Evolutionary conservation across 2,888 invertebrate genomes (phyloP), one percentile per base, ranked within the genome.

Genomic region (Mythimna pallens): DNA sequence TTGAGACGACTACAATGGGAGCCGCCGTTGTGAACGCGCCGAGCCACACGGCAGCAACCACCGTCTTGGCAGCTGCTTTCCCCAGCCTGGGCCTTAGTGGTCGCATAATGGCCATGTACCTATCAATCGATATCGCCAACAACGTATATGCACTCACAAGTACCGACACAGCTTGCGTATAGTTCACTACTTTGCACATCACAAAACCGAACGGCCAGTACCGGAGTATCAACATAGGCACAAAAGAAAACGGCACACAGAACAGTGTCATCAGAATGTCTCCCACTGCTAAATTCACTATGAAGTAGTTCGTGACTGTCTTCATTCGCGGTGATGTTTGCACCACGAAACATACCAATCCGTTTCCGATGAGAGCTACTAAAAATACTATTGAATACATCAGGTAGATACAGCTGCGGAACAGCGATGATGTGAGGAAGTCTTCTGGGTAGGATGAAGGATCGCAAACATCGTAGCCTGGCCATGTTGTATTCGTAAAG

Each of bases 291-390:
- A 99, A 95, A 92, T 98, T 98, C 90, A 98, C 98, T 89, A 99
- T 98, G 92, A 99, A 99, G 93, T 97, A 98, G 93, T 99, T 99
- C 58, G 99, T 99, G 5, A 99, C 98, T 0, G 99, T 99, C 87
- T 98, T 97, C 99, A 99, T 99, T 55, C 98, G 97, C 0, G 98
- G 98, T 20, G 98, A 98, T 6, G 97, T 97, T 82, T 98, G 96
- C 0, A 99, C 98, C 36, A 99, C 98, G 92, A 98, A 99, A 92
- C 98, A 98, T 34, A 99, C 98, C 64, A 98, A 96, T 66, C 97
- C 97, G 89, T 98, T 98, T 22, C 98, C 98, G 9, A 97, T 87
- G 17, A 98, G 92, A 0, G 98, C 97, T 61, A 98, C 95, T 20
- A 98, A 91, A 87, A 98, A 98, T 74, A 98, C 97, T 52, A 97